Percentiles rank a stretch among this genome's conserved stretches.
phyloP scores from a whole-genome alignment of 2,113 vertebrate genomes.

The Meles meles region DNA sequence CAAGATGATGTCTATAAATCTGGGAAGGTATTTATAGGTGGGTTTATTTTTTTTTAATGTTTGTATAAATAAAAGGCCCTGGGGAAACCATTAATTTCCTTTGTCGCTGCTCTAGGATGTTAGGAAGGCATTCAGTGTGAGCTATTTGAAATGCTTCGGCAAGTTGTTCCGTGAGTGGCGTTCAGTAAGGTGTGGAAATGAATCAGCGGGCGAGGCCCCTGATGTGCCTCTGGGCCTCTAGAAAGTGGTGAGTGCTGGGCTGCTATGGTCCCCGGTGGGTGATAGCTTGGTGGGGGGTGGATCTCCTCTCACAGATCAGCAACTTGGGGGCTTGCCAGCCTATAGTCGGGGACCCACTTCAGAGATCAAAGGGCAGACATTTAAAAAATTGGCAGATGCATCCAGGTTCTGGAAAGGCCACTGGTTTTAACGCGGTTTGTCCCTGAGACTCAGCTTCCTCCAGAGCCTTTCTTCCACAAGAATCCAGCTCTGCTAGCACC shows the following conservation, averaged over 20 bases:
- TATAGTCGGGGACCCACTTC: not conserved
- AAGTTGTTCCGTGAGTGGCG: conserved; percentile 45
- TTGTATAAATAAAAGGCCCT: conserved; percentile 27
- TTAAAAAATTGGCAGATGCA: not conserved
- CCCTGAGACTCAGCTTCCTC: not conserved
- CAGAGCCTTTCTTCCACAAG: not conserved
- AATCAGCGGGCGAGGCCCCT: conserved; percentile 42
- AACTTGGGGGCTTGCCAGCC: not conserved
- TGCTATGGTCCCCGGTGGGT: accelerated
- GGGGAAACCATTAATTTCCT: conserved; percentile 34
- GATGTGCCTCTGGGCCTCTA: not conserved
- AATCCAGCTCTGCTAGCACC: not conserved
- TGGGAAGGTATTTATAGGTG: not conserved
- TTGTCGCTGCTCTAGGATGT: conserved; percentile 1
- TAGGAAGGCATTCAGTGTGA: not conserved
- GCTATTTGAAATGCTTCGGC: conserved; percentile 8
- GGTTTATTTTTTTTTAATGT: not conserved
- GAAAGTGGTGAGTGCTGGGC: not conserved
- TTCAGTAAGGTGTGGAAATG: conserved; percentile 53
- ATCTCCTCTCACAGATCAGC: not conserved
- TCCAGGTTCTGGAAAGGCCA: not conserved
- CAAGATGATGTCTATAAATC: not conserved
- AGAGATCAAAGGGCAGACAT: not conserved
- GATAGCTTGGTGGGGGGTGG: not conserved
- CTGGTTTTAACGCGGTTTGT: not conserved